Base-by-base conservation (phyloP, 2,113 vertebrate species). In the Bufo bufo region DNA sequence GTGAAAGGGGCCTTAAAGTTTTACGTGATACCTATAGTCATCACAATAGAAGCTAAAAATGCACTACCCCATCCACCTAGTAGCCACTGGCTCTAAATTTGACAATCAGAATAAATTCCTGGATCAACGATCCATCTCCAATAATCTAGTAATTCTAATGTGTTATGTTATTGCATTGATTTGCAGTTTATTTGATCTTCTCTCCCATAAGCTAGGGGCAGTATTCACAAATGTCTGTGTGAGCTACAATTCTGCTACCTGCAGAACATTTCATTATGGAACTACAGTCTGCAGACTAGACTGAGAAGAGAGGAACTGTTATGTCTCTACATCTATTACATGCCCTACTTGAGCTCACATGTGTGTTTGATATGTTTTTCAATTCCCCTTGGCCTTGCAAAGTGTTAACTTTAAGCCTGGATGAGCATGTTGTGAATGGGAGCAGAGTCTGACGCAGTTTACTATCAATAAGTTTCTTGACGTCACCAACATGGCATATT, bases 401-500 rank as follows among this genome's bases (percentile, higher is more conserved):
- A 75, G 84, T 47, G 69, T 85, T 85, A 85, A 85, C 50, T 45
- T 4, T 74, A 59, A 75, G 84, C 84, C 75, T 85, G 84, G n/a
- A 75, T 58, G n/a, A 84, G 23, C 52, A 59, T 85, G 33, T 85
- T 85, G 20, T 47, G 63, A 45, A 75, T 63, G 56, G 84, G 52
- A 43, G 69, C 52, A 71, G 50, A 58, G 71, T 72, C 69, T 85
- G 69, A 85, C 50, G 52, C 84, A 85, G 66, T 85, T 85, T 75
- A 12, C 13, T 59, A 59, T 85, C 61, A 71, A 85, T 85, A 85
- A 75, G 84, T 16, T 43, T 59, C 49, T 85, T 85, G 84, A 85
- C 84, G 69, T 85, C 84, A 83, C n/a, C 61, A 12, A 83, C 81
- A 75, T 85, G 50, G 83, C 54, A 75, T 59, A 59, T 84, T 72